Conservation (phyloP, 2,113 vertebrate genomes). For the Melospiza melodia region DNA sequence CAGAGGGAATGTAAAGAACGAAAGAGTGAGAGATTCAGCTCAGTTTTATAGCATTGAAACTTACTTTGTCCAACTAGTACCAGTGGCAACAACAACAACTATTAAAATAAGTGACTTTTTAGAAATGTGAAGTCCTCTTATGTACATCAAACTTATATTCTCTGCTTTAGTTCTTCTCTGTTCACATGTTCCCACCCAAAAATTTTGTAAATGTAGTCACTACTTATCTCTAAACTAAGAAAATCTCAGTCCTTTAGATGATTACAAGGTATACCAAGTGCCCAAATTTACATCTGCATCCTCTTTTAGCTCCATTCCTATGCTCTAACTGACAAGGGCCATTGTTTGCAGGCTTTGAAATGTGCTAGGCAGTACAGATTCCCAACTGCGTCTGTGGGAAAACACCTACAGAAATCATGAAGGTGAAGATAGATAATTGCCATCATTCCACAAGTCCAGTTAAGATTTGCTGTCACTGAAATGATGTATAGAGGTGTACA, state of each 20-base stretch:
- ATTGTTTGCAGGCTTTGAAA: neutral
- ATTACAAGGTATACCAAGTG: neutral
- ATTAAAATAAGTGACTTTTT: neutral
- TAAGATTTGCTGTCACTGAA: neutral
- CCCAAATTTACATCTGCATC: neutral
- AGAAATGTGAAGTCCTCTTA: neutral
- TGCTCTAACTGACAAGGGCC: neutral
- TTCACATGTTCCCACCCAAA: rapidly evolving
- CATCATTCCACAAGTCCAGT: neutral
- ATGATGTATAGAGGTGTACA: neutral
- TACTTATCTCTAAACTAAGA: neutral
- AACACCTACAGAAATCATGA: neutral
- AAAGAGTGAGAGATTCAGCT: neutral
- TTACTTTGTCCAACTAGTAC: neutral
- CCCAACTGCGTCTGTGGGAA: neutral
- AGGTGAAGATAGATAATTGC: neutral
- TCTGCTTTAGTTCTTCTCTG: neutral
- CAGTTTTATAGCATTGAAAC: neutral
- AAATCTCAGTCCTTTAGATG: neutral
- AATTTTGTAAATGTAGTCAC: neutral
- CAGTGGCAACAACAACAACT: neutral
- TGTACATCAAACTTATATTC: neutral
- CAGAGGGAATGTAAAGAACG: neutral
- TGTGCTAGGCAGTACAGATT: neutral
- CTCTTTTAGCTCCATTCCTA: neutral